These are phyloP conservation scores for Lucilia sericata DNA, from an alignment of 1,140 invertebrate species.

Conservation along the genomic window DNA sequence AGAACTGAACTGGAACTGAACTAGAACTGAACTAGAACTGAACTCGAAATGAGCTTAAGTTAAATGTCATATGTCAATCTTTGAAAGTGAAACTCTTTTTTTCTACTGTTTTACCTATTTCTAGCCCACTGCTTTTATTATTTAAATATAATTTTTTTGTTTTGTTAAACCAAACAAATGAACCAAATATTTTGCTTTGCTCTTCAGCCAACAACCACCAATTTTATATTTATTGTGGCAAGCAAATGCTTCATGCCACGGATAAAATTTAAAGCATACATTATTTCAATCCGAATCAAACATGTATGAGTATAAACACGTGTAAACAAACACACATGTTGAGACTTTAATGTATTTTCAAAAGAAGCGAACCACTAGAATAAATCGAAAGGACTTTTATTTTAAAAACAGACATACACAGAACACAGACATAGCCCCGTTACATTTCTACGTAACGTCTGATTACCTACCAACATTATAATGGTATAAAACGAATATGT, in stretches of 20 bases:
- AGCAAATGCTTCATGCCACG: not conserved
- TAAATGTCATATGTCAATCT: too few species aligned
- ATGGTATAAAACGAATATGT: not conserved
- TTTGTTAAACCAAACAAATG: conserved; percentile 24
- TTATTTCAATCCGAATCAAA: not conserved
- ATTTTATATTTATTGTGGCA: not conserved
- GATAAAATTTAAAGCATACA: not conserved
- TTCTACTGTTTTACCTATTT: too few species aligned
- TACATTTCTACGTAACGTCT: too few species aligned
- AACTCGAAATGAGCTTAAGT: too few species aligned
- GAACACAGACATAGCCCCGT: too few species aligned
- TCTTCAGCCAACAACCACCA: not conserved
- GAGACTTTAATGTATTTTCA: not conserved
- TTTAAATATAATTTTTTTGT: not conserved
- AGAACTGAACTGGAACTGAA: too few species aligned
- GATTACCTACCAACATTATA: not conserved
- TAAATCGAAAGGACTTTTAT: not conserved
- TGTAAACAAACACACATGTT: not conserved
- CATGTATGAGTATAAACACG: not conserved
- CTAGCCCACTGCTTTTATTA: too few species aligned
- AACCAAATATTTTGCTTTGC: conserved; percentile 30
- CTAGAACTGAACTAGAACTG: too few species aligned
- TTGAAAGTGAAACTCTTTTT: too few species aligned
- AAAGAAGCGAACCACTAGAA: not conserved
- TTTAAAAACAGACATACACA: too few species aligned